Percentiles rank a stretch among this genome's conserved stretches.
Evolutionary conservation across 1,140 invertebrate species (phyloP).

Genomic region (Ylistrum balloti): DNA sequence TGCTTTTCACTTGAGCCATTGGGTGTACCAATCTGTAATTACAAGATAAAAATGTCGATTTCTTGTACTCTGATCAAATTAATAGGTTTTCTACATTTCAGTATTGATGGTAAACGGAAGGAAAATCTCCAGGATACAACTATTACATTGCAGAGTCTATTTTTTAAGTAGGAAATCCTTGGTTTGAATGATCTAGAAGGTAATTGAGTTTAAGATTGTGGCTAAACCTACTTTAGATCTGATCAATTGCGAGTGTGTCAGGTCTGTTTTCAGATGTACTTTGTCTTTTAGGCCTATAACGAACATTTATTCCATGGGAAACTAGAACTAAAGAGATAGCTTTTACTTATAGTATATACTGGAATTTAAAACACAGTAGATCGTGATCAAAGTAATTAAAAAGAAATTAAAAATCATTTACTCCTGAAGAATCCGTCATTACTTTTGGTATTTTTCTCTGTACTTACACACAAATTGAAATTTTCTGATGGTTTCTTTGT

Average conservation of each 20-base stretch:
- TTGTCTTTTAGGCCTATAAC: neutral
- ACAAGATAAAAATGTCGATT: too few relatives aligned
- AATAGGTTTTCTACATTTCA: too few relatives aligned
- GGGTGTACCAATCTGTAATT: too few relatives aligned
- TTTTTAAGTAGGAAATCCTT: neutral
- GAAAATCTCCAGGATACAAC: too few relatives aligned
- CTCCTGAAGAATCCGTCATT: neutral
- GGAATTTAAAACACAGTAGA: neutral
- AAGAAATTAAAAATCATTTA: neutral
- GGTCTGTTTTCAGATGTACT: neutral
- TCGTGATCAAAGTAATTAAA: neutral
- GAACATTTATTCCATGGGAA: neutral
- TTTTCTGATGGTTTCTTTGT: neutral
- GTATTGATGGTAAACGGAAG: neutral
- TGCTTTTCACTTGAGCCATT: too few relatives aligned
- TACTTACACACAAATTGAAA: neutral
- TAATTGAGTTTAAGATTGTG: neutral
- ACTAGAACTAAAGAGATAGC: neutral
- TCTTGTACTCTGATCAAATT: too few relatives aligned
- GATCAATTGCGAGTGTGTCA: neutral
- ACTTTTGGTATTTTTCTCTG: neutral
- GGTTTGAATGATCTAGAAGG: neutral
- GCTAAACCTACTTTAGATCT: neutral
- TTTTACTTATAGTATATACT: neutral
- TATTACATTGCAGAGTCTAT: too few relatives aligned